Conservation (phyloP, 2,113 vertebrate genomes). For the Silurus meridionalis region DNA sequence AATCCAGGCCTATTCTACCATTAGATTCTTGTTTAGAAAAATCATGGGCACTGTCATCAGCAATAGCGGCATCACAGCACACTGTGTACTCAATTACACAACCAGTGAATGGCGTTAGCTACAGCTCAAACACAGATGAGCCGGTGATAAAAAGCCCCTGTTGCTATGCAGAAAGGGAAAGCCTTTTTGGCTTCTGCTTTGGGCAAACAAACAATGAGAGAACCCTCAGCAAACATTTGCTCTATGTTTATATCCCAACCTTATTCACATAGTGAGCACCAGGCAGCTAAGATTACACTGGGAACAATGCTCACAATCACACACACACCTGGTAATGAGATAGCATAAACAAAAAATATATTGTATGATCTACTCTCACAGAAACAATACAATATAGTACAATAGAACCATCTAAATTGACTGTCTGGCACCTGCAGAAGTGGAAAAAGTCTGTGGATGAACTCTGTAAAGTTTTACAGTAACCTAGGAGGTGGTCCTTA, state of each 20-base stretch:
- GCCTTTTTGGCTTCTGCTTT: constrained; percentile 44
- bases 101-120: constrained; percentile 33
- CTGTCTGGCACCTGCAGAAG: neutral
- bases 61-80: constrained; percentile 20
- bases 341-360: constrained; percentile 19
- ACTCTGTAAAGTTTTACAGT: neutral
- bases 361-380: neutral
- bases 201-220: constrained; percentile 52
- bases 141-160: constrained; percentile 36
- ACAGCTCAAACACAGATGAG: constrained; percentile 43
- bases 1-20: neutral
- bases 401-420: neutral
- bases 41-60: constrained; percentile 12
- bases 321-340: constrained; percentile 22
- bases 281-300: constrained; percentile 29
- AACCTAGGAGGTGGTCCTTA: neutral
- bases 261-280: constrained; percentile 18
- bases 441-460: neutral
- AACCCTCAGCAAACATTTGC: constrained; percentile 18
- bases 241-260: constrained; percentile 31
- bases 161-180: constrained; percentile 48
- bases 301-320: constrained; percentile 12
- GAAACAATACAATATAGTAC: constrained; percentile 8
- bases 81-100: constrained; percentile 44
- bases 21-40: constrained; percentile 14